These are phyloP conservation scores for Athripsodes cinereus DNA, from an alignment of 2,888 invertebrate species.

Conservation along the genomic window DNA sequence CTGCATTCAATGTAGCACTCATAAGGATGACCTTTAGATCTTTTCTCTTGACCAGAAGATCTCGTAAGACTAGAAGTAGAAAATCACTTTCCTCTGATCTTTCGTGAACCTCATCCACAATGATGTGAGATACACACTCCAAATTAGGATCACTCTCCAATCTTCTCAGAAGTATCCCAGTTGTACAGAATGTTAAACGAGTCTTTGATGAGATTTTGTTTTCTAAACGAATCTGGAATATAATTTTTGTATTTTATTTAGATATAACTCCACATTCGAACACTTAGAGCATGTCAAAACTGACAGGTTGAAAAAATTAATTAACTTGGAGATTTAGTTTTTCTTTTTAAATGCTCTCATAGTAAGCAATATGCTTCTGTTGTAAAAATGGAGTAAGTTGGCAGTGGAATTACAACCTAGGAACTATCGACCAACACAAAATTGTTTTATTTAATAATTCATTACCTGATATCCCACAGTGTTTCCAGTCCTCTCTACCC, in stretches of 20 bases:
- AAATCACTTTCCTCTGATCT: conserved; percentile 89
- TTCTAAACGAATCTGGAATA: conserved; percentile 66
- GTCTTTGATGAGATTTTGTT: conserved; percentile 72
- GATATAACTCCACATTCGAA: no score
- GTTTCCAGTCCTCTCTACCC: conserved; percentile 71
- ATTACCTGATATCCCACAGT: conserved; percentile 71
- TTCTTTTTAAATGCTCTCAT: no score
- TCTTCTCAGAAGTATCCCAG: conserved; percentile 81
- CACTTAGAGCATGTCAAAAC: no score
- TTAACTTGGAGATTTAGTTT: no score
- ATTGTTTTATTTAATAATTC: no score
- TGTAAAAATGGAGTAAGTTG: no score
- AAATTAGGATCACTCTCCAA: conserved; percentile 74
- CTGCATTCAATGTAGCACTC: conserved; percentile 89
- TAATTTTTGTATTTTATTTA: no score
- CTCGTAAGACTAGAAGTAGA: conserved; percentile 73
- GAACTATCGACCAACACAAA: no score
- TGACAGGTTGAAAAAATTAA: no score
- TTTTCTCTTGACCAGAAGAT: conserved; percentile 63
- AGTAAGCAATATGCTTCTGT: no score
- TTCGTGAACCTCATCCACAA: conserved; percentile 92
- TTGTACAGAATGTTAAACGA: conserved; percentile 86
- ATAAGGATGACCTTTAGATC: conserved; percentile 82
- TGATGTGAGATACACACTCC: conserved; percentile 72
- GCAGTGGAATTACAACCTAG: no score